Evolutionary conservation across 2,113 vertebrate genomes (phyloP).

Genomic region (Pterocles burchelli): DNA sequence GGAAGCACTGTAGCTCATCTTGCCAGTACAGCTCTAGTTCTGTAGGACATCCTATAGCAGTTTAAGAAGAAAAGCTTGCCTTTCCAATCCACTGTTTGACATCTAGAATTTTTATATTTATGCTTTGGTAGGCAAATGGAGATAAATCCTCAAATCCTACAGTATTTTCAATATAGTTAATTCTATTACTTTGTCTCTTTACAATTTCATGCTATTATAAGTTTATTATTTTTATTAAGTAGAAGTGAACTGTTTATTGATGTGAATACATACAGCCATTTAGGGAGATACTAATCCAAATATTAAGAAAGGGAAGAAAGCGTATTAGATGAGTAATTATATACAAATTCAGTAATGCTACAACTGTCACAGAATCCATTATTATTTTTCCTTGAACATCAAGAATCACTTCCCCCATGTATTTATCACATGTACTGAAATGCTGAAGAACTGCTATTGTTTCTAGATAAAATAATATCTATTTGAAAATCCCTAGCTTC

Average conservation of each 20-base stretch:
- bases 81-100: neutral
- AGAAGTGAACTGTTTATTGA: conserved; percentile 32
- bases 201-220: neutral
- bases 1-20: neutral
- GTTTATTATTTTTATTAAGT: conserved; percentile 33
- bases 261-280: neutral
- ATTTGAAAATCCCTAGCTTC: neutral
- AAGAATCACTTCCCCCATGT: neutral
- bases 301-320: conserved; percentile 24
- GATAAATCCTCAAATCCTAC: conserved; percentile 34
- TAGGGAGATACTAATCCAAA: conserved; percentile 21
- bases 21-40: neutral
- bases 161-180: neutral
- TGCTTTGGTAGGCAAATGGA: neutral
- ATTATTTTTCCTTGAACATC: conserved; percentile 5
- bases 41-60: neutral
- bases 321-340: neutral
- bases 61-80: neutral
- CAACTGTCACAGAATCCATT: neutral
- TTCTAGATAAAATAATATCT: neutral
- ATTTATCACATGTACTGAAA: neutral
- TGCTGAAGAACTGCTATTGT: neutral
- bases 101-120: neutral
- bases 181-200: neutral
- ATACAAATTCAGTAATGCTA: conserved; percentile 12